Evolutionary conservation across 2,888 invertebrate species (phyloP), one percentile per base, ranked within the genome.

Genomic region (Catocala sponsa): DNA sequence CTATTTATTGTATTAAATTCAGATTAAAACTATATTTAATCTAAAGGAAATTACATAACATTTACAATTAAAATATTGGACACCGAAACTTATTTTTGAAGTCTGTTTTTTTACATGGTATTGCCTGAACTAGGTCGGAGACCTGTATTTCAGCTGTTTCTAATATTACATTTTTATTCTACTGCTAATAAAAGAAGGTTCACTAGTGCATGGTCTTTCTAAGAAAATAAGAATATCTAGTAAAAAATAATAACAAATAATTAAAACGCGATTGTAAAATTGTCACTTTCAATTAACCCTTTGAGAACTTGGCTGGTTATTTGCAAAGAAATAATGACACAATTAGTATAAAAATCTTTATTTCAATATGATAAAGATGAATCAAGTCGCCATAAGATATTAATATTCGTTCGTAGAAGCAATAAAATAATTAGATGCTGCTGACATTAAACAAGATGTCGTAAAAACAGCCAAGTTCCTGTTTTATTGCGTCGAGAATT

Each of bases 221-320:
- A 25, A 25, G 25, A 25, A 25, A 25, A 25, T 25, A 25, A 25
- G 25, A 25, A 25, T 25, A 25, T 25, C 25, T 25, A 25, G 4
- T 15, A n/a, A n/a, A n/a, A n/a, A 15, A 15, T 15, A 15, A 15
- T 15, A 25, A 25, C 25, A 25, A 25, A 25, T 25, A 90, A 94
- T 89, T 66, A 60, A 86, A 88, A 90, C 88, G 85, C 76, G 86
- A 90, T 86, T 93, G 93, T 90, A 85, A 92, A 93, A 91, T 85
- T 87, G 88, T 88, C 88, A 86, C 81, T 89, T 88, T 84, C 86
- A 83, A 83, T 83, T 89, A 84, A 91, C 91, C 92, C 91, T 90
- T 93, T 90, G 79, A 78, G 75, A 79, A 72, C 64, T 74, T 65
- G 50, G 68, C 62, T 46, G 15, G 15, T 12, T 57, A 59, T 72